phyloP scores from a whole-genome alignment of 2,797 vertebrate genomes.

The Silurus lanzhouensis region DNA sequence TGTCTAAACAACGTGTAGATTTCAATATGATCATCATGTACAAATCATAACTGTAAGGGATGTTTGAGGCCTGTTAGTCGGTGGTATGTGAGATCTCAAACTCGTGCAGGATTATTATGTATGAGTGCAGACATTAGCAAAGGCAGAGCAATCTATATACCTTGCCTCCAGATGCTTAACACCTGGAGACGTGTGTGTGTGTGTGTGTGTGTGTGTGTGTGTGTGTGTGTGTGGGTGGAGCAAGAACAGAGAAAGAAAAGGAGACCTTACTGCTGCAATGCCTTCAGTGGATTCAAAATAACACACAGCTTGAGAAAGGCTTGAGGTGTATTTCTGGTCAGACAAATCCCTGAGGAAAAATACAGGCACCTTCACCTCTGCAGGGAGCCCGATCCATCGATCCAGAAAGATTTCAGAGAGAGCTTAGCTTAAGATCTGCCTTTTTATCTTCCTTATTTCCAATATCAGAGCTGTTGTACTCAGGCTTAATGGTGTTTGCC shows the following conservation, averaged over 20 bases:
- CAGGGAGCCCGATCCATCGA: slow-evolving; percentile 67
- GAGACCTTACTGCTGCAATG: slow-evolving; percentile 70
- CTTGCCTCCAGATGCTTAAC: slow-evolving; percentile 66
- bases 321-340: slow-evolving; percentile 72
- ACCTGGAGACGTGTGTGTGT: slow-evolving; percentile 42
- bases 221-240: slow-evolving; percentile 60
- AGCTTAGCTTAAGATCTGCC: slow-evolving; percentile 68
- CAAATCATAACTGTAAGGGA: background rate
- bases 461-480: slow-evolving; percentile 67
- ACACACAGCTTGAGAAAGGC: slow-evolving; percentile 71
- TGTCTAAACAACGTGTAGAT: background rate
- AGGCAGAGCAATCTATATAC: background rate
- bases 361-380: slow-evolving; percentile 56
- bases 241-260: slow-evolving; percentile 67
- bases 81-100: background rate
- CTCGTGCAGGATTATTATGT: background rate
- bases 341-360: slow-evolving; percentile 67
- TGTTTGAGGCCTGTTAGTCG: background rate
- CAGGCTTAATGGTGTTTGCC: slow-evolving; percentile 59
- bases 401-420: slow-evolving; percentile 69
- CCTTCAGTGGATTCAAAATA: slow-evolving; percentile 67
- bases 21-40: background rate
- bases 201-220: background rate
- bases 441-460: slow-evolving; percentile 59
- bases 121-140: slow-evolving; percentile 28